Percentiles rank a stretch among this genome's conserved stretches.
Evolutionary conservation across 2,113 vertebrate genomes (phyloP).

Genomic region (Centropristis striata): DNA sequence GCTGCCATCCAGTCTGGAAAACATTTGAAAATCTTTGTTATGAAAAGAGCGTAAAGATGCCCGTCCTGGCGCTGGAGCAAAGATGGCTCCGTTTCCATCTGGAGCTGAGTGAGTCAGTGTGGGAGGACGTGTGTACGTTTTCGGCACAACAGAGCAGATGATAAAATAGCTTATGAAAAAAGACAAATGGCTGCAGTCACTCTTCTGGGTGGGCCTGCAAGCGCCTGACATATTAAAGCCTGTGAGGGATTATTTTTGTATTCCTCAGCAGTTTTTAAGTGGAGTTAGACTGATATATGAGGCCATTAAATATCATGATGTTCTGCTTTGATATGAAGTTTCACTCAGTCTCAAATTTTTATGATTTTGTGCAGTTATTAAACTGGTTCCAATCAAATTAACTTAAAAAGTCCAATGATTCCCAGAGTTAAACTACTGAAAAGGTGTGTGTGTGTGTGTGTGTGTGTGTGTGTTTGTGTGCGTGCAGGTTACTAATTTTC

Average conservation of each 20-base stretch:
- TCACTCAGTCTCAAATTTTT: slow-evolving; percentile 11
- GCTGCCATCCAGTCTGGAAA: slow-evolving; percentile 86
- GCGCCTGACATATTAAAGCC: slow-evolving; percentile 66
- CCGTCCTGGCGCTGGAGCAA: slow-evolving; percentile 60
- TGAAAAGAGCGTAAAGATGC: slow-evolving; percentile 81
- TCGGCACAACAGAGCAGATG: slow-evolving; percentile 57
- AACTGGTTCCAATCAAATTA: slow-evolving; percentile 17
- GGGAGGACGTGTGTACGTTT: slow-evolving; percentile 67
- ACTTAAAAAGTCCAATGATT: slow-evolving; percentile 20
- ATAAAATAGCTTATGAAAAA: slow-evolving; percentile 70
- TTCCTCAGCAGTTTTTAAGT: slow-evolving; percentile 59
- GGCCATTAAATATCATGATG: slow-evolving; percentile 46
- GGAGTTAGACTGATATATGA: slow-evolving; percentile 54
- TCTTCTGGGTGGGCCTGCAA: slow-evolving; percentile 82
- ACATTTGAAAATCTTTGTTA: slow-evolving; percentile 83
- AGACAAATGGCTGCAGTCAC: slow-evolving; percentile 62
- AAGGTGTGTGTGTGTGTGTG: not conserved
- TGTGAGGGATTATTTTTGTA: slow-evolving; percentile 66
- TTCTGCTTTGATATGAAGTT: slow-evolving; percentile 35
- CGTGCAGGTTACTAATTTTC: not conserved
- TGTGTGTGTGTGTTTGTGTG: not conserved
- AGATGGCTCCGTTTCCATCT: slow-evolving; percentile 70
- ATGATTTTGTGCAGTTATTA: not conserved
- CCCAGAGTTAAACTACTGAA: not conserved
- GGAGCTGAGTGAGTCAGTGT: slow-evolving; percentile 62